Evolutionary conservation across 2,113 vertebrate species (phyloP).

Genomic region (Takifugu bimaculatus): DNA sequence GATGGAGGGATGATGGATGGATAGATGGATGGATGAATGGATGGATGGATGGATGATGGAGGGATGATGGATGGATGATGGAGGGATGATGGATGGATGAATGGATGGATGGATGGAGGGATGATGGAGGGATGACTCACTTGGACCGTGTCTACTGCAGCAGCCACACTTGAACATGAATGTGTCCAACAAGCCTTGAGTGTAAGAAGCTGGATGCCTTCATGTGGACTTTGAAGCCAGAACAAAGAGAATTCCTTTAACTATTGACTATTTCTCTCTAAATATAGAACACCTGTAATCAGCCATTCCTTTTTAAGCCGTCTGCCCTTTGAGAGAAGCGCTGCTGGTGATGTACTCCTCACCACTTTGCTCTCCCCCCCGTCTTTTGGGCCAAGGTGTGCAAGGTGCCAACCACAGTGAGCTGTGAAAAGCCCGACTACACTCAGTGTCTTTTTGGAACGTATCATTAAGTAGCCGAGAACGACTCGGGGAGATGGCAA

Average conservation of each 20-base stretch:
- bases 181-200: conserved; percentile 46
- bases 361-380: neutral
- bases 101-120: no score
- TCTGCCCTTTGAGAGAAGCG: conserved; percentile 19
- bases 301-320: conserved; percentile 56
- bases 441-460: neutral
- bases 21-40: no score
- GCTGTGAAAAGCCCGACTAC: conserved; percentile 8
- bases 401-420: neutral
- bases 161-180: conserved; percentile 11
- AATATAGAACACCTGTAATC: conserved; percentile 55
- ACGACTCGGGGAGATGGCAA: conserved; percentile 28
- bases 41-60: no score
- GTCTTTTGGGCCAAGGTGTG: neutral
- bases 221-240: conserved; percentile 60
- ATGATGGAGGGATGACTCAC: no score
- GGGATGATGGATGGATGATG: no score
- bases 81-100: no score
- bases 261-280: conserved; percentile 18
- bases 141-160: conserved; percentile 11
- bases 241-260: conserved; percentile 67
- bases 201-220: conserved; percentile 40
- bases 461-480: conserved; percentile 20
- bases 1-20: no score
- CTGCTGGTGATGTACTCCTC: conserved; percentile 10